Conservation (phyloP, 2,797 vertebrate species). For the Nothura maculosa region DNA sequence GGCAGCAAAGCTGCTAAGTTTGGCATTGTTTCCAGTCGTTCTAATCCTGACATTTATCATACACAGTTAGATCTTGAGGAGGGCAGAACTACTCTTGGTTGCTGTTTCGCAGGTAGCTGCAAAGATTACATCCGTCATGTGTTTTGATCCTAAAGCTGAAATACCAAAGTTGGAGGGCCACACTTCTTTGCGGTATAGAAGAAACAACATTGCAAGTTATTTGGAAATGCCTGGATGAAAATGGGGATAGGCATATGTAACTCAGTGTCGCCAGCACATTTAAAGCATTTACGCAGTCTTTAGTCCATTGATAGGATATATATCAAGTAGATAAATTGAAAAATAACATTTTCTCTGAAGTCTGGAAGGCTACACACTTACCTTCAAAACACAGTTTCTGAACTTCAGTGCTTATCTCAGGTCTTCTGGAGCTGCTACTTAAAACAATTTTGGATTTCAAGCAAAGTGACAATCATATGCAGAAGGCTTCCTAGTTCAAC, state of each 20-base stretch:
- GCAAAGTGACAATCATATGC: rapidly evolving
- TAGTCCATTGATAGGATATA: rapidly evolving
- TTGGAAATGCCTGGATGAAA: not conserved
- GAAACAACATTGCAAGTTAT: not conserved
- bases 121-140: not conserved
- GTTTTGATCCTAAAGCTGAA: conserved; percentile 30
- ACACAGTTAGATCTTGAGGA: not conserved
- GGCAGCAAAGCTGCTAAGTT: not conserved
- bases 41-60: not conserved
- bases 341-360: not conserved
- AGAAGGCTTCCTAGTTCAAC: not conserved
- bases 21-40: not conserved
- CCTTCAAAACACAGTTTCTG: not conserved
- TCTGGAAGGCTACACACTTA: not conserved
- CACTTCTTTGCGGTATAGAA: not conserved
- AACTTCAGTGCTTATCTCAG: not conserved
- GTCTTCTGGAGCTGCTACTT: not conserved
- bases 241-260: not conserved
- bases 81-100: not conserved
- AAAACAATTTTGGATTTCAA: not conserved
- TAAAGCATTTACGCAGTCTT: not conserved
- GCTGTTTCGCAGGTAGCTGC: not conserved
- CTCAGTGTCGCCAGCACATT: not conserved
- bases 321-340: not conserved
- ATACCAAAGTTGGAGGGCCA: not conserved